Percentiles rank a stretch among this genome's conserved stretches.
Evolutionary conservation across 1,140 invertebrate species (phyloP).

Genomic region (Triops cancriformis): DNA sequence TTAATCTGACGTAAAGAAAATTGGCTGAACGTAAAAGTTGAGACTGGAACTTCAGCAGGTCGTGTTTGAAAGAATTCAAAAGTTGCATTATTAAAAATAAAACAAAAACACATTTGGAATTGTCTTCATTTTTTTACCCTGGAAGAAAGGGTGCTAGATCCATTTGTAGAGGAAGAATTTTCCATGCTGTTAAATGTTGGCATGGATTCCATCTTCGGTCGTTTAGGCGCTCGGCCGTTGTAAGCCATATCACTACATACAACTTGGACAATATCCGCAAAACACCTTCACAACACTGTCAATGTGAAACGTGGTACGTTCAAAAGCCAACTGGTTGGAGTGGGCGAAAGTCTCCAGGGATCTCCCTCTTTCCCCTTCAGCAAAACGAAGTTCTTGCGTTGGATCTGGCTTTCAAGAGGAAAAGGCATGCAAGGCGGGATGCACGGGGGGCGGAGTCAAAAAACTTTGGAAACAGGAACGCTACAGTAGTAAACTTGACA

Average conservation of each 20-base stretch:
- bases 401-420: not conserved
- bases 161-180: not conserved
- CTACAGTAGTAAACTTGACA: too few relatives aligned
- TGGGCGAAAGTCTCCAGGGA: not conserved
- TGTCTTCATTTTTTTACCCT: too few relatives aligned
- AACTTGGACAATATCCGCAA: not conserved
- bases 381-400: slow-evolving; percentile 10
- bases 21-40: too few relatives aligned
- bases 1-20: too few relatives aligned
- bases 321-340: not conserved
- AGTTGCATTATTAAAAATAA: too few relatives aligned
- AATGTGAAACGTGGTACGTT: not conserved
- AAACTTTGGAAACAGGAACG: not conserved
- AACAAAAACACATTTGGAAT: too few relatives aligned
- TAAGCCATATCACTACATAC: slow-evolving; percentile 1
- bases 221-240: slow-evolving; percentile 8
- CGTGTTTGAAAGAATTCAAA: too few relatives aligned
- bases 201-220: not conserved
- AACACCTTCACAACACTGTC: not conserved
- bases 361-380: not conserved
- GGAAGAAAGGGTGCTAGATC: not conserved
- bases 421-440: not conserved
- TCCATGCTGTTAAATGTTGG: not conserved
- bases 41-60: too few relatives aligned
- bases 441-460: not conserved